These are phyloP conservation scores for Mantis religiosa DNA, from an alignment of 2,888 invertebrate genomes.

Conservation along the genomic window DNA sequence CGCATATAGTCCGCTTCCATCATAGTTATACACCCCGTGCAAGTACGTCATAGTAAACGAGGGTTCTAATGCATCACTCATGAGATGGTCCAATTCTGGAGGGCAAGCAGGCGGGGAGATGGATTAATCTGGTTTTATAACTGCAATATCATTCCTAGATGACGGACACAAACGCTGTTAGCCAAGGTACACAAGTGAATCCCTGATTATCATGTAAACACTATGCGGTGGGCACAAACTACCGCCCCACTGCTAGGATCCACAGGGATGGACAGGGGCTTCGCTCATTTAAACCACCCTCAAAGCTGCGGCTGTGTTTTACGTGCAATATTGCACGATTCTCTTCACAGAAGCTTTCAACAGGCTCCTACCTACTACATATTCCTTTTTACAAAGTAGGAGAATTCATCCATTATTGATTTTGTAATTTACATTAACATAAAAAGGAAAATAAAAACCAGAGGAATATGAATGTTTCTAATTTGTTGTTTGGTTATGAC, in stretches of 20 bases:
- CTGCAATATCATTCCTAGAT: not conserved
- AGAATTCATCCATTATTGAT: not conserved
- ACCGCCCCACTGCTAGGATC: not conserved
- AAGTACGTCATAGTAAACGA: not conserved
- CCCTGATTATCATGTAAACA: not conserved
- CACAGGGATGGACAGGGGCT: not conserved
- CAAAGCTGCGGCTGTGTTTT: not conserved
- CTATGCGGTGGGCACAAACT: not conserved
- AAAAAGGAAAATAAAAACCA: not conserved
- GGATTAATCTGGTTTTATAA: not conserved
- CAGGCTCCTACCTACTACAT: not conserved
- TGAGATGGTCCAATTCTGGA: not conserved
- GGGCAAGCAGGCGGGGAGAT: not conserved
- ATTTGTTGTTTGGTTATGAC: no score
- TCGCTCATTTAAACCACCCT: not conserved
- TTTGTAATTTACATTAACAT: not conserved
- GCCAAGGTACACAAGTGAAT: not conserved
- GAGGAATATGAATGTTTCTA: no score
- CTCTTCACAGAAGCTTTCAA: not conserved
- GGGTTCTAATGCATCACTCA: not conserved
- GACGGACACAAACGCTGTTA: not conserved
- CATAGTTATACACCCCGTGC: not conserved
- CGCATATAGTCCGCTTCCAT: not conserved
- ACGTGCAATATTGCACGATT: not conserved
- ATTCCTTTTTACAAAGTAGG: not conserved